Evolutionary conservation across 2,797 vertebrate species (phyloP).

Genomic region (Atherinosoma microstoma): DNA sequence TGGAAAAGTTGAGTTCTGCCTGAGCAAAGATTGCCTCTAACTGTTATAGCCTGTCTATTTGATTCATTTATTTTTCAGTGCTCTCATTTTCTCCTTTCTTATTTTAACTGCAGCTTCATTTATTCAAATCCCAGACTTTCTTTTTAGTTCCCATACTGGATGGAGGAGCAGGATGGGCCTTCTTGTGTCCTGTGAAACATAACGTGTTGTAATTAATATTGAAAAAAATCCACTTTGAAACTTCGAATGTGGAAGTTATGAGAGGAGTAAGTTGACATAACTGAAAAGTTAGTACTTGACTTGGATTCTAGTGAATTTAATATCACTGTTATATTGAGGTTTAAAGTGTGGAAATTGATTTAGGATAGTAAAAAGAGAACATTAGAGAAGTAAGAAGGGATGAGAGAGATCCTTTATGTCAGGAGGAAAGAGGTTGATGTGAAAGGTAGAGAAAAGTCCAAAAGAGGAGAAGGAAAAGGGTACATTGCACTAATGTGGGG

Average conservation of each 20-base stretch:
- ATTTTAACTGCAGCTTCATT: neutral
- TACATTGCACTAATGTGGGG: conserved; percentile 70
- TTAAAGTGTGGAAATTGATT: neutral
- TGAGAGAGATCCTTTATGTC: conserved; percentile 15
- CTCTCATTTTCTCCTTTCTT: neutral
- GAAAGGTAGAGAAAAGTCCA: conserved; percentile 24
- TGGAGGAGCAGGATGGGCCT: neutral
- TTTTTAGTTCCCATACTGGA: neutral
- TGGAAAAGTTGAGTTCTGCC: no score
- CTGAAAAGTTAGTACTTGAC: neutral
- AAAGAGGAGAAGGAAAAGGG: conserved; percentile 28
- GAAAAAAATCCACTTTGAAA: neutral
- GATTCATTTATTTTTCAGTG: neutral
- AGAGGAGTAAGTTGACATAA: neutral
- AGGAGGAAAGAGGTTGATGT: conserved; percentile 18
- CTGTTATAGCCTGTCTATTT: neutral
- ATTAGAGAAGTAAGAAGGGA: neutral
- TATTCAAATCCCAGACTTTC: neutral
- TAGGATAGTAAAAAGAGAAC: neutral
- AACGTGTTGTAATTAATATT: neutral
- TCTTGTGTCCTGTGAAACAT: neutral
- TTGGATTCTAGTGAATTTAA: neutral
- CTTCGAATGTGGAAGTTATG: neutral
- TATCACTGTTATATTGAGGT: neutral
- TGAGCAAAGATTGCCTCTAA: no score